Evolutionary conservation across 2,888 invertebrate species (phyloP), one percentile per base, ranked within the genome.

Genomic region (Microctonus aethiopoides): DNA sequence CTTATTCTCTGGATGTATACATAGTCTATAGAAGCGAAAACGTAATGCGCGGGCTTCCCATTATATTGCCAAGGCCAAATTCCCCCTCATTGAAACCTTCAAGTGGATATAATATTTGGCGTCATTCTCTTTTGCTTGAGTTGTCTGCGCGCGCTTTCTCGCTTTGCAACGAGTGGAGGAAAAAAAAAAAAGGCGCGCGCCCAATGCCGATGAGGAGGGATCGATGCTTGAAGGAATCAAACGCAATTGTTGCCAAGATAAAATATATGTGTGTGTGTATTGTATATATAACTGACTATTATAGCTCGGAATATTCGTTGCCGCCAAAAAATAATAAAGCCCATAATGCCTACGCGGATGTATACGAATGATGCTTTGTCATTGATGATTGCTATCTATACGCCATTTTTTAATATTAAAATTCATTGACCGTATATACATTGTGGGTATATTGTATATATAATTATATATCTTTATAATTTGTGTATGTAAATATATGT

Each of bases 21-120:
- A 46, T 54, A 39, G 56, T 46, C 46, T 6, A 46, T 66, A 61
- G 63, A 32, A 60, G 60, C 65, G 59, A 67, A n/a, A 68, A 66
- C 59, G 60, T 46, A 29, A 54, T 54, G 66, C 67, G 70, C 56
- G 61, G 41, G 52, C 67, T 71, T 74, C 72, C 69, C 70, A 72
- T 72, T 66, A 54, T 71, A 72, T 65, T 68, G 69, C 72, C 76
- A 76, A 76, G 76, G 76, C 72, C 74, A 76, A 75, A 71, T 39
- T 57, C 32, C 61, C 57, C 63, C 39, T 51, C n/a, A 56, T 46
- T 9, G 1, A 46, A 46, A 46, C 16, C 16, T 46, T 56, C 59
- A 61, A 59, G 60, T 71, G 41, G 52, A 51, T 59, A 54, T 29
- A 54, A 24, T n/a, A n/a, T 54, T 54, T 46, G 13, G 16, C 29